Percentiles rank a stretch among this genome's conserved stretches.
Conservation (phyloP, 2,888 invertebrate species). For the Terebella lapidaria region DNA sequence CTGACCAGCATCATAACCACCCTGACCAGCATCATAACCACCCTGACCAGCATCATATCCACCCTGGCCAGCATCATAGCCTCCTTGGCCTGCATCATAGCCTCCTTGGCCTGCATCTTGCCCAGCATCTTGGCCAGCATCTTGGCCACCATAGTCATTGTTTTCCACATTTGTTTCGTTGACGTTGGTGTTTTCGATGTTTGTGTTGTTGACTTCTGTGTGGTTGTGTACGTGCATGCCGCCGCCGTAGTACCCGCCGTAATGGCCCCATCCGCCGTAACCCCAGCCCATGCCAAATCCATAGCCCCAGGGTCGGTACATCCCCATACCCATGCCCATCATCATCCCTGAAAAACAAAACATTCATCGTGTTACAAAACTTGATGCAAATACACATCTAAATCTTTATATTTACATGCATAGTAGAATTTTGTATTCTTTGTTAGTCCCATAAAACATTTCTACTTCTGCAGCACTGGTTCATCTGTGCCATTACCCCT, state of each 20-base stretch:
- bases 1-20: constrained; percentile 4
- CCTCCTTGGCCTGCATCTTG: neutral
- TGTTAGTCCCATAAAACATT: no score
- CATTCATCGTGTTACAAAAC: no score
- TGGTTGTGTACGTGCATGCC: neutral
- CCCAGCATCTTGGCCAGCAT: neutral
- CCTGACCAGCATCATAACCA: constrained; percentile 3
- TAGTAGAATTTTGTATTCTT: no score
- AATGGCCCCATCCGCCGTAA: constrained; percentile 5
- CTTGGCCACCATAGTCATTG: neutral
- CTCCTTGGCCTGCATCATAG: constrained; percentile 1
- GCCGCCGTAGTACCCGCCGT: neutral
- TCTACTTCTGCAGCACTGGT: no score
- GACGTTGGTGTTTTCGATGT: constrained; percentile 1
- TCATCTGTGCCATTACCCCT: no score
- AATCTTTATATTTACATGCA: no score
- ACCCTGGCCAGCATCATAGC: constrained; percentile 3
- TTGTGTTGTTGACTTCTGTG: constrained; percentile 6
- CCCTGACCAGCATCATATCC: constrained; percentile 3
- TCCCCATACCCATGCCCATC: neutral
- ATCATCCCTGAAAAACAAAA: constrained; percentile 5
- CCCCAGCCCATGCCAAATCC: constrained; percentile 7
- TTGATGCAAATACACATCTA: no score
- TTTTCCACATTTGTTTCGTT: constrained; percentile 1
- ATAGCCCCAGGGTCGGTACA: neutral